These are phyloP conservation scores for Holothuria leucospilota DNA, from an alignment of 53 echinoderm and acorn worm genomes.

Conservation along the genomic window DNA sequence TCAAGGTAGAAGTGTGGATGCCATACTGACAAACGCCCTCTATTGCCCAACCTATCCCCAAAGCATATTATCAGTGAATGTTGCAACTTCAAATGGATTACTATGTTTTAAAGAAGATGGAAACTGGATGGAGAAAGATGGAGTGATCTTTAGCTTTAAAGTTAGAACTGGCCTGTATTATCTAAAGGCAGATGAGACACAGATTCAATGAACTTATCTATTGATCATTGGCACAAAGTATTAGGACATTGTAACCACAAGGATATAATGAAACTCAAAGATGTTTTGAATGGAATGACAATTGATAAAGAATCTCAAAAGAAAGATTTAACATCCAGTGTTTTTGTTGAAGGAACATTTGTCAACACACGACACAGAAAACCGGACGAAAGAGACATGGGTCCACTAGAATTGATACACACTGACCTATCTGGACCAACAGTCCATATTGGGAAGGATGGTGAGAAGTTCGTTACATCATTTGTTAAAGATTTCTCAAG, in stretches of 20 bases:
- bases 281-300: constrained; percentile 38
- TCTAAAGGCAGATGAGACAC: constrained; percentile 17
- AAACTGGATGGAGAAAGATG: constrained; percentile 48
- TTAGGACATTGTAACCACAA: too few species aligned
- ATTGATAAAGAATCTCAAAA: constrained; percentile 18
- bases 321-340: constrained; percentile 29
- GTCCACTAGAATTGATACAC: constrained; percentile 28
- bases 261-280: constrained; percentile 50
- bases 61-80: constrained; percentile 56
- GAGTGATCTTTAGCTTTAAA: constrained; percentile 24
- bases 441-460: constrained; percentile 38
- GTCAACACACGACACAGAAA: constrained; percentile 15
- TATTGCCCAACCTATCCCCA: constrained; percentile 45
- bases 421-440: constrained; percentile 46
- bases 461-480: constrained; percentile 40
- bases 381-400: neutral
- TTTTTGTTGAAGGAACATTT: constrained; percentile 35
- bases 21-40: constrained; percentile 22
- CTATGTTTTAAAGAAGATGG: constrained; percentile 9
- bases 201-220: neutral
- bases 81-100: constrained; percentile 51
- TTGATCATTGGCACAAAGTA: constrained; percentile 45
- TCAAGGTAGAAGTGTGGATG: constrained; percentile 22
- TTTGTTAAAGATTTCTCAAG: constrained; percentile 56
- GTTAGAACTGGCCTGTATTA: constrained; percentile 31